Evolutionary conservation across 2,113 vertebrate genomes (phyloP).

Genomic region (Hemichromis elongatus): DNA sequence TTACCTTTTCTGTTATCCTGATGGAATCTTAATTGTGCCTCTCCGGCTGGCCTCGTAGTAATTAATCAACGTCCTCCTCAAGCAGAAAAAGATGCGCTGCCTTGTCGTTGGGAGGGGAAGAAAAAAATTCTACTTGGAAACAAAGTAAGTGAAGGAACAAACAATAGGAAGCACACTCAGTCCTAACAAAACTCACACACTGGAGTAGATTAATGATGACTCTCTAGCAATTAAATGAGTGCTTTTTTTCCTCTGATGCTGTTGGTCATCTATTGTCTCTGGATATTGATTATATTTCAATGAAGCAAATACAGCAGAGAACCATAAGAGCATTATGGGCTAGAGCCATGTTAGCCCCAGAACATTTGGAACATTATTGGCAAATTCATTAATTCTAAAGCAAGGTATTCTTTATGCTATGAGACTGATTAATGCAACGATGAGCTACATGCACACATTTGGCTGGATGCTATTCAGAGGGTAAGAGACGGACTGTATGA

Average conservation of each 20-base stretch:
- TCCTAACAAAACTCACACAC: conserved; percentile 11
- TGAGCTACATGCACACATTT: conserved; percentile 25
- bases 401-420: conserved; percentile 45
- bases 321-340: conserved; percentile 40
- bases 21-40: conserved; percentile 81
- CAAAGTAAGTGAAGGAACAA: conserved; percentile 20
- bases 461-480: conserved; percentile 23
- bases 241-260: conserved; percentile 48
- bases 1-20: conserved; percentile 79
- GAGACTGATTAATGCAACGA: conserved; percentile 52
- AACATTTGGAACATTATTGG: conserved; percentile 48
- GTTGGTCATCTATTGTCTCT: conserved; percentile 56
- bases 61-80: conserved; percentile 70
- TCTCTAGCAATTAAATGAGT: conserved; percentile 46
- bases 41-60: conserved; percentile 49
- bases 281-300: conserved; percentile 61
- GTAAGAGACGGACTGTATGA: neutral
- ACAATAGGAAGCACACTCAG: conserved; percentile 7
- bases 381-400: conserved; percentile 48
- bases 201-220: conserved; percentile 52
- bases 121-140: conserved; percentile 33
- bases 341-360: conserved; percentile 20
- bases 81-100: conserved; percentile 51
- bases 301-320: conserved; percentile 34
- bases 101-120: conserved; percentile 7